phyloP scores from a whole-genome alignment of 1,140 invertebrate genomes.

The Drosophila orosa region DNA sequence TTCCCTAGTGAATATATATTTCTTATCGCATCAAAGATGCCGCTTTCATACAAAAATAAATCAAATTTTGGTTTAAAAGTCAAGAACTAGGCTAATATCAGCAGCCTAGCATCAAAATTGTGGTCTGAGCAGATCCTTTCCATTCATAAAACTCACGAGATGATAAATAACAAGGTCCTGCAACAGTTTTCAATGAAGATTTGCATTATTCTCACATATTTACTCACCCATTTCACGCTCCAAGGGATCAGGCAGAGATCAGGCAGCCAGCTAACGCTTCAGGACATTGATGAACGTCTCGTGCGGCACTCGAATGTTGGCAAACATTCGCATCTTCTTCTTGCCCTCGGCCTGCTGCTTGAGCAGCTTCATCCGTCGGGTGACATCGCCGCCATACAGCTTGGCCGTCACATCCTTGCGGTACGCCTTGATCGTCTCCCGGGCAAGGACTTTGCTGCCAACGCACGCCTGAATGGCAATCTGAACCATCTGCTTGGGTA shows the following conservation, averaged over 20 bases:
- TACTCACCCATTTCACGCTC: slow-evolving; percentile 14
- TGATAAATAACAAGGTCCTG: background rate
- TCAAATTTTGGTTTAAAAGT: no score
- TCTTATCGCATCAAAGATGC: background rate
- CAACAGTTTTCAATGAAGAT: slow-evolving; percentile 11
- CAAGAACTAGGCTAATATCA: background rate
- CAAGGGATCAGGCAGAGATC: background rate
- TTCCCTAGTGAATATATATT: no score
- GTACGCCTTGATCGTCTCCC: slow-evolving; percentile 94
- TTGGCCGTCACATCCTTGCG: slow-evolving; percentile 97
- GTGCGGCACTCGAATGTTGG: slow-evolving; percentile 95
- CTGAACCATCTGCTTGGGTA: slow-evolving; percentile 94
- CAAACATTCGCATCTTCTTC: slow-evolving; percentile 95
- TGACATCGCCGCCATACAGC: slow-evolving; percentile 96
- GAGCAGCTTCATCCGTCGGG: slow-evolving; percentile 94
- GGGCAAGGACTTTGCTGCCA: slow-evolving; percentile 92
- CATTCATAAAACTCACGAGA: background rate
- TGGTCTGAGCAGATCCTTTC: background rate
- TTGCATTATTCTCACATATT: background rate
- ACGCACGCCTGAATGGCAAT: slow-evolving; percentile 95
- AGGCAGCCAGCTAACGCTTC: slow-evolving; percentile 86
- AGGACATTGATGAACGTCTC: slow-evolving; percentile 97
- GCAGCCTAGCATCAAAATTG: background rate
- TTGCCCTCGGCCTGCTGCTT: slow-evolving; percentile 96
- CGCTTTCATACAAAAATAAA: background rate